Evolutionary conservation across 2,888 invertebrate species (phyloP).

Genomic region (Scelioninae gen. 1): DNA sequence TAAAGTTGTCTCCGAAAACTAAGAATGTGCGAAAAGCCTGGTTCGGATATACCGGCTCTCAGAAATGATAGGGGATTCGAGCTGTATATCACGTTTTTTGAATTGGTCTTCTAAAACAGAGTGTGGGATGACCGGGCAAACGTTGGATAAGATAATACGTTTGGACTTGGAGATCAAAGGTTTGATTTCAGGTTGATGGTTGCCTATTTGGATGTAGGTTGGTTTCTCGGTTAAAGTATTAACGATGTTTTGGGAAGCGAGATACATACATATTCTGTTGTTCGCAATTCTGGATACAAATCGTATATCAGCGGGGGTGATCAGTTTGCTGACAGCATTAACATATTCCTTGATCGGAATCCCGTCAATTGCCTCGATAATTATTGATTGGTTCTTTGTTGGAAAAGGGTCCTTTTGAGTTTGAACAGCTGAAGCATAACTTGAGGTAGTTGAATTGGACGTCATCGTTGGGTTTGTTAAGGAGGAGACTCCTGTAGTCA

Average conservation of each 20-base stretch:
- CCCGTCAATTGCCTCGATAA: too few species aligned
- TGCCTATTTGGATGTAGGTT: conserved; percentile 29
- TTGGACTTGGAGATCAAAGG: conserved; percentile 55
- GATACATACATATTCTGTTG: conserved; percentile 35
- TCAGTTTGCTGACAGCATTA: too few species aligned
- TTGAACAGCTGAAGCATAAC: too few species aligned
- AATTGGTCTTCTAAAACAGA: conserved; percentile 31
- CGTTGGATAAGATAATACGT: conserved; percentile 65
- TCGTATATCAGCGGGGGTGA: too few species aligned
- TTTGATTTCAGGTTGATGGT: conserved; percentile 26
- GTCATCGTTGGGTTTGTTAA: too few species aligned
- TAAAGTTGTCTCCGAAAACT: conserved; percentile 70
- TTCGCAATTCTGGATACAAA: conserved; percentile 25
- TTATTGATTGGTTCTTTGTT: too few species aligned
- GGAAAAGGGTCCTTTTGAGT: too few species aligned
- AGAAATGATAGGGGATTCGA: conserved; percentile 11
- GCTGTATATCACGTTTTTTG: not conserved
- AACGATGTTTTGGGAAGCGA: conserved; percentile 25
- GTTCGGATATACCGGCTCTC: conserved; percentile 59
- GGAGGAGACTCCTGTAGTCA: too few species aligned
- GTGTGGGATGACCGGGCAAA: conserved; percentile 67
- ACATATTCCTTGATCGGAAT: too few species aligned
- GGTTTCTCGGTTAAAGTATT: conserved; percentile 26
- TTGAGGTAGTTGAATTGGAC: too few species aligned
- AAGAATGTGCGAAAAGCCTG: conserved; percentile 56